Conservation (phyloP, 1,140 invertebrate species). For the Marisa cornuarietis region DNA sequence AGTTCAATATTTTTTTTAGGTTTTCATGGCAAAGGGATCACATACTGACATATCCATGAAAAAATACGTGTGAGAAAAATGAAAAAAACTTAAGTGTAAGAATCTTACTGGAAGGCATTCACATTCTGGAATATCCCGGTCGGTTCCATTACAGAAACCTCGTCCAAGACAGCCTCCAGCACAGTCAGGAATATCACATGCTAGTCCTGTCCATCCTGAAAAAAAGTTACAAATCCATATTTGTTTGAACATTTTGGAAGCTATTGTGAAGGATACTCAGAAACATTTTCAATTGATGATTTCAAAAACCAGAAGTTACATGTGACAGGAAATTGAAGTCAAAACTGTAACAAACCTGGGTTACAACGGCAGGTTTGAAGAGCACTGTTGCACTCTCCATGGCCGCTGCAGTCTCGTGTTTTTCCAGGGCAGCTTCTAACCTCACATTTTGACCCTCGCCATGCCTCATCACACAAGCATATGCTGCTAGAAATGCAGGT, state of each 20-base stretch:
- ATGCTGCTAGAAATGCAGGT: constrained; percentile 15
- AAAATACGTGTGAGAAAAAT: not conserved
- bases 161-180: constrained; percentile 20
- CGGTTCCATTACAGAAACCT: constrained; percentile 40
- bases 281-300: not conserved
- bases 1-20: too few relatives aligned
- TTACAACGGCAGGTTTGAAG: constrained; percentile 40
- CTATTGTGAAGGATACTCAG: not conserved
- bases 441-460: constrained; percentile 45
- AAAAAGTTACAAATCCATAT: not conserved
- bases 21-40: too few relatives aligned
- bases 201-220: constrained; percentile 40
- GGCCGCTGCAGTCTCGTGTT: constrained; percentile 34
- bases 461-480: constrained; percentile 40
- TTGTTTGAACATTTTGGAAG: too few relatives aligned
- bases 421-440: constrained; percentile 44
- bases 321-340: not conserved
- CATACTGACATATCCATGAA: too few relatives aligned
- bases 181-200: constrained; percentile 44
- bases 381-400: constrained; percentile 46
- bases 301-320: too few relatives aligned
- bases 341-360: constrained; percentile 34
- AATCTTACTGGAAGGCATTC: constrained; percentile 27
- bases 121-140: constrained; percentile 32
- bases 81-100: not conserved